These are phyloP conservation scores for Craterocephalus amniculus DNA, from an alignment of 2,797 vertebrate species.

Conservation along the genomic window DNA sequence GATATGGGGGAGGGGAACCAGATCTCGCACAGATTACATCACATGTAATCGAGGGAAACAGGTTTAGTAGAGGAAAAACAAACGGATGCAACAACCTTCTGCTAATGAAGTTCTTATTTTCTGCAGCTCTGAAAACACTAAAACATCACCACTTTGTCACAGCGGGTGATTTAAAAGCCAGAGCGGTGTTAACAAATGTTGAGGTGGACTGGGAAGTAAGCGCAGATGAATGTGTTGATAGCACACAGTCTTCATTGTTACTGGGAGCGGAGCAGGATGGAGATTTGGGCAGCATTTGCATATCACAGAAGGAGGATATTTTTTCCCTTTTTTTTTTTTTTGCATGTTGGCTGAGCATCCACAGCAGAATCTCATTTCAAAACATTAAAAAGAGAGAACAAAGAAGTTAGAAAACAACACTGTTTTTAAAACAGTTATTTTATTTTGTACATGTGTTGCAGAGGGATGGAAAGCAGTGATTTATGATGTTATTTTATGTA, in stretches of 20 bases:
- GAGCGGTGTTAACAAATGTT: constrained; percentile 32
- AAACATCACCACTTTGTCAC: constrained; percentile 5
- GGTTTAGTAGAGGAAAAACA: constrained; percentile 33
- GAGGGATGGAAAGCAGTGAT: constrained; percentile 28
- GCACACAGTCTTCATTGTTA: constrained; percentile 6
- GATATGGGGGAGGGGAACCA: constrained; percentile 69
- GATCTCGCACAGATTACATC: constrained; percentile 63
- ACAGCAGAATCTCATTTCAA: constrained; percentile 4
- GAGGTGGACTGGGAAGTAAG: constrained; percentile 1
- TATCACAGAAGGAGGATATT: constrained; percentile 23
- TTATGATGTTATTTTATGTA: constrained; percentile 40
- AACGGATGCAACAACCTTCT: constrained; percentile 26
- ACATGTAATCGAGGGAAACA: constrained; percentile 44
- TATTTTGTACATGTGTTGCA: constrained; percentile 2
- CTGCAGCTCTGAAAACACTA: not conserved
- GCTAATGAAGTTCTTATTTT: constrained; percentile 1
- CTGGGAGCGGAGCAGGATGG: constrained; percentile 27
- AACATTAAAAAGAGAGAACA: not conserved
- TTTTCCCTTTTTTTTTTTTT: not conserved
- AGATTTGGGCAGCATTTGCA: constrained; percentile 24
- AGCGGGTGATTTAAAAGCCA: not conserved
- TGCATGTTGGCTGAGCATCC: not conserved
- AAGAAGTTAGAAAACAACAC: not conserved
- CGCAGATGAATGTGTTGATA: constrained; percentile 23
- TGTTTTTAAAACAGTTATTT: constrained; percentile 8